Percentiles rank a stretch among this genome's conserved stretches.
Evolutionary conservation across 2,797 vertebrate species (phyloP).

Genomic region (Trematomus bernacchii): DNA sequence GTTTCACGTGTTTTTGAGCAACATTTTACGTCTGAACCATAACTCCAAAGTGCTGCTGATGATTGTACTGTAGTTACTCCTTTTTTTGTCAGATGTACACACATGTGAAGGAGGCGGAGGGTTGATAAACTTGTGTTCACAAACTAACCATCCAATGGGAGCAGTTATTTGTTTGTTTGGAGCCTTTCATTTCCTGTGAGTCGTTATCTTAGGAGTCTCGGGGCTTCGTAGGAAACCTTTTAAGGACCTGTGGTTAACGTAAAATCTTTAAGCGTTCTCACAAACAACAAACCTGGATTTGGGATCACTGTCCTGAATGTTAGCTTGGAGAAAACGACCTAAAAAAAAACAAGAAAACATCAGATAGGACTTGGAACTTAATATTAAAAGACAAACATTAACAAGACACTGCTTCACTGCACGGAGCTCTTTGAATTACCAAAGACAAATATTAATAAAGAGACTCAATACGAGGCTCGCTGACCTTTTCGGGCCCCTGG

Average conservation of each 20-base stretch:
- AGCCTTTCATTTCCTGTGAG: too few relatives aligned
- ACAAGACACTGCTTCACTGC: neutral
- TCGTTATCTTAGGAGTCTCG: too few relatives aligned
- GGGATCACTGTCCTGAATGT: neutral
- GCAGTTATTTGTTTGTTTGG: too few relatives aligned
- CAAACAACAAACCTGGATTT: neutral
- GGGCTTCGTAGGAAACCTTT: neutral
- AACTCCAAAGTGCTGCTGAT: slow-evolving; percentile 3
- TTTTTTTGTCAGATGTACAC: neutral
- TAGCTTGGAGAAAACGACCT: neutral
- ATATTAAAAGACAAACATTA: neutral
- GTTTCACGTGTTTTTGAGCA: neutral
- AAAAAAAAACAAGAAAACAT: neutral
- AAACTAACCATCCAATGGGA: too few relatives aligned
- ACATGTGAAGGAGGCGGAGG: neutral
- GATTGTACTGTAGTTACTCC: neutral
- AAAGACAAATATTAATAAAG: slow-evolving; percentile 23
- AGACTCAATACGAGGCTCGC: neutral
- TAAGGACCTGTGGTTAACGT: slow-evolving; percentile 10
- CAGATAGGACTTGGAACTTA: neutral
- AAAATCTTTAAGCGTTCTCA: neutral
- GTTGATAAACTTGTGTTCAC: too few relatives aligned
- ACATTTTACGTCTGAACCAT: neutral
- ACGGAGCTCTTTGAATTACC: neutral
- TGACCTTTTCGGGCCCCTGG: neutral